These are phyloP conservation scores for Microchrysa polita DNA, from an alignment of 2,888 invertebrate genomes.

Conservation along the genomic window DNA sequence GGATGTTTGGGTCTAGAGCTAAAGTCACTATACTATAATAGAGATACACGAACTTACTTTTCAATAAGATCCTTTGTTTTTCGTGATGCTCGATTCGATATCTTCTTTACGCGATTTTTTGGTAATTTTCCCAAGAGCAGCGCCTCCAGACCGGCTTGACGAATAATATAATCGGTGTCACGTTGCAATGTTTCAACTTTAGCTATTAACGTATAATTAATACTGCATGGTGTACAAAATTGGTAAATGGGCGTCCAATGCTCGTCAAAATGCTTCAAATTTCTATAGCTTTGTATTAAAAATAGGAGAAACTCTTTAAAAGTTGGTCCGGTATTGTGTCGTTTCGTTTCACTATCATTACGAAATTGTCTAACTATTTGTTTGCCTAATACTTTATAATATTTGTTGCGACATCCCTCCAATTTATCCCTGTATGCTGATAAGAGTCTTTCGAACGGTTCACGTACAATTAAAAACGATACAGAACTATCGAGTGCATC, in stretches of 20 bases:
- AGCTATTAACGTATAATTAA: slow-evolving; percentile 72
- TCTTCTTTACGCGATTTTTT: slow-evolving; percentile 66
- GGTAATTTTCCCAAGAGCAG: slow-evolving; percentile 66
- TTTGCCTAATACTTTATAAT: slow-evolving; percentile 74
- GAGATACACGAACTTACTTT: slow-evolving; percentile 66
- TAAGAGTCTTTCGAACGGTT: slow-evolving; percentile 77
- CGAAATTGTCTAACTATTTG: slow-evolving; percentile 73
- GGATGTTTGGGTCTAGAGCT: no score
- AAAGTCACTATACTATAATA: no score
- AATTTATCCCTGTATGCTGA: slow-evolving; percentile 80
- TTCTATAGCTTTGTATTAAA: slow-evolving; percentile 70
- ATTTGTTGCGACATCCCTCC: slow-evolving; percentile 74
- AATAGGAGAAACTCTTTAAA: slow-evolving; percentile 78
- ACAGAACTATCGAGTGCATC: slow-evolving; percentile 72
- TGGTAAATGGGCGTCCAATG: slow-evolving; percentile 74
- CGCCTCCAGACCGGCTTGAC: slow-evolving; percentile 69
- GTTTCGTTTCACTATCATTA: slow-evolving; percentile 56
- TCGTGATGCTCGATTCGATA: slow-evolving; percentile 63
- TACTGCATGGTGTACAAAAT: slow-evolving; percentile 74
- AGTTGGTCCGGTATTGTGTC: slow-evolving; percentile 67
- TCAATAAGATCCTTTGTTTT: slow-evolving; percentile 66
- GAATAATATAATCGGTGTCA: slow-evolving; percentile 70
- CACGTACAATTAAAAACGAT: slow-evolving; percentile 75
- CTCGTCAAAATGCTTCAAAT: slow-evolving; percentile 69
- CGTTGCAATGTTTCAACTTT: slow-evolving; percentile 72